Evolutionary conservation across 1,140 invertebrate genomes (phyloP).

Genomic region (Brachystomella parvula): DNA sequence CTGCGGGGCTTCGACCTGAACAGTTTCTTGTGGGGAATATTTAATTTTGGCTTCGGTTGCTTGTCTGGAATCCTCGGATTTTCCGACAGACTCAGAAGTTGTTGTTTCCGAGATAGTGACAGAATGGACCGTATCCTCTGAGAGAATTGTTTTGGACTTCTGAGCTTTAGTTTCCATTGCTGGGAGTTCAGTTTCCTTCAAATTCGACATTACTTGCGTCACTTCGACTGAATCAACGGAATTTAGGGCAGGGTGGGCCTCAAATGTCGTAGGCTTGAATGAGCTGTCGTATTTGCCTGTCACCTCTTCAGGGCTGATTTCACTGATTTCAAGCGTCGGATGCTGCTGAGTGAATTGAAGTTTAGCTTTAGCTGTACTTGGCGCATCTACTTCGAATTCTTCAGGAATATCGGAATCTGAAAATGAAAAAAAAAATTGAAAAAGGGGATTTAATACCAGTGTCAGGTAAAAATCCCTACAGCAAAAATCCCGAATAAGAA

Average conservation of each 20-base stretch:
- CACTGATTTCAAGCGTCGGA: not conserved
- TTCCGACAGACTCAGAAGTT: not conserved
- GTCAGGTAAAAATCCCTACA: not conserved
- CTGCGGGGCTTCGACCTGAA: not conserved
- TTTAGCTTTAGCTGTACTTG: constrained; percentile 1
- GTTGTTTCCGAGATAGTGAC: not conserved
- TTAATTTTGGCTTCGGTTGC: not conserved
- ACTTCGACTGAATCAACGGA: not conserved
- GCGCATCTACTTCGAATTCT: not conserved
- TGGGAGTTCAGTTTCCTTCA: not conserved
- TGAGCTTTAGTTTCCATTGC: not conserved
- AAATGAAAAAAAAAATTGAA: not conserved
- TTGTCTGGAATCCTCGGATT: not conserved
- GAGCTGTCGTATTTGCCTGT: not conserved
- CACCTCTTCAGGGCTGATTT: not conserved
- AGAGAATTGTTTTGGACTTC: not conserved
- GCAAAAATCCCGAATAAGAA: not conserved
- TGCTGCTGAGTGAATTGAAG: not conserved
- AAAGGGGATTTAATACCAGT: not conserved
- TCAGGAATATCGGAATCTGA: constrained; percentile 5
- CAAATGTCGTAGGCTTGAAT: not conserved
- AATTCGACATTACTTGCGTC: not conserved
- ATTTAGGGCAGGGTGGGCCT: not conserved
- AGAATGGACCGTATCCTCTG: not conserved
- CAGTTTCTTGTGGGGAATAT: not conserved